Evolutionary conservation across 2,888 invertebrate species (phyloP), one percentile per base, ranked within the genome.

Genomic region (Andrena chrysosceles): DNA sequence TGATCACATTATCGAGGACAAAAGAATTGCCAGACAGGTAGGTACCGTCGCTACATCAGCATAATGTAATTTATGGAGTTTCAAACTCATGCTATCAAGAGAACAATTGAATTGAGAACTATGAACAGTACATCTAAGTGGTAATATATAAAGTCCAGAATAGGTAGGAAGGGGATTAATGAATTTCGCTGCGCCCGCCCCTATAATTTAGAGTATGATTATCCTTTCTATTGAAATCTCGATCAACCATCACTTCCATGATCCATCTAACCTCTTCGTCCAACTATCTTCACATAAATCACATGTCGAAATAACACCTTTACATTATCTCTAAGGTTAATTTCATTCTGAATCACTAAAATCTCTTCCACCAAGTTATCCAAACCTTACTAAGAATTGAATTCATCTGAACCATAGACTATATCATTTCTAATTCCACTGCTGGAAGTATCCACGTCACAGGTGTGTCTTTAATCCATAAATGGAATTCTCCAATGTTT

Each of bases 161-260:
- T 42, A 16, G 26, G n/a, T n/a, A 16, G 48, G 48, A n/a, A 23
- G 64, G 42, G 64, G 48, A 64, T 64, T 64, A 64, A 48, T 48
- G 64, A 26, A 8, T 16, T 42, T 8, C 64, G 1, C 35, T 48
- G 7, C 26, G 4, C 26, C 26, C 23, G 42, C 16, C n/a, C 31
- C 20, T 33, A 62, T 20, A 23, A 64, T 29, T 64, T 48, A 35
- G n/a, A 4, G 20, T 7, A 64, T 16, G 48, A 42, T 48, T 48
- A 64, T 48, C 64, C 6, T 35, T 29, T 26, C 48, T 26, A 42
- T 64, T 64, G 48, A 35, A 64, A 48, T 64, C 35, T 48, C 64
- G 64, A 64, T 64, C n/a, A 42, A 48, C 64, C 42, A 35, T 64
- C 23, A 35, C 16, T 48, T 29, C 48, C 48, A 29, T 23, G 13